These are phyloP conservation scores for Ceyx cyanopectus DNA, from an alignment of 2,113 vertebrate species.

Conservation along the genomic window DNA sequence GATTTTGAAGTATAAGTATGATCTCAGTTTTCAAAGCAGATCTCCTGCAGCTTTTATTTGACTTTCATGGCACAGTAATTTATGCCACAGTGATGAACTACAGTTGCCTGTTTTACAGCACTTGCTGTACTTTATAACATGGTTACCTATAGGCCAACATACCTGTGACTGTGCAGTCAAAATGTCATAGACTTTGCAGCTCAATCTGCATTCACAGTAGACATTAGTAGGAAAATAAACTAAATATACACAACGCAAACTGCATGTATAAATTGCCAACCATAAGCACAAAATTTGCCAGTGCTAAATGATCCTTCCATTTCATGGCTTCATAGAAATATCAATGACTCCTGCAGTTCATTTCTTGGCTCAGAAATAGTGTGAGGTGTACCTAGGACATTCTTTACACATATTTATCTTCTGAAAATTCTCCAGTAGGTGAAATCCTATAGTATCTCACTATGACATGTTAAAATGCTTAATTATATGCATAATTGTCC, in stretches of 20 bases:
- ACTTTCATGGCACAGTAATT: not conserved
- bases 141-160: not conserved
- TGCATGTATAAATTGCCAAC: not conserved
- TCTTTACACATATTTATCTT: not conserved
- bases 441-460: not conserved
- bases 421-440: not conserved
- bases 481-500: not conserved
- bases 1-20: not conserved
- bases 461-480: not conserved
- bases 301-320: not conserved
- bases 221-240: not conserved
- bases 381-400: not conserved
- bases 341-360: not conserved
- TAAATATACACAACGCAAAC: not conserved
- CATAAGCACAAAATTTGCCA: not conserved
- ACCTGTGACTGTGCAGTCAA: not conserved
- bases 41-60: not conserved
- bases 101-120: not conserved
- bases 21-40: constrained; percentile 18
- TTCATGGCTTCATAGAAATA: not conserved
- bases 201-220: not conserved
- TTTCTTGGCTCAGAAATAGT: not conserved
- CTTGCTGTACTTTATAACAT: not conserved
- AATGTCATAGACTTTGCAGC: not conserved
- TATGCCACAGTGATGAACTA: not conserved